Conservation (phyloP, 2,888 invertebrate species). For the Diaphora mendica region DNA sequence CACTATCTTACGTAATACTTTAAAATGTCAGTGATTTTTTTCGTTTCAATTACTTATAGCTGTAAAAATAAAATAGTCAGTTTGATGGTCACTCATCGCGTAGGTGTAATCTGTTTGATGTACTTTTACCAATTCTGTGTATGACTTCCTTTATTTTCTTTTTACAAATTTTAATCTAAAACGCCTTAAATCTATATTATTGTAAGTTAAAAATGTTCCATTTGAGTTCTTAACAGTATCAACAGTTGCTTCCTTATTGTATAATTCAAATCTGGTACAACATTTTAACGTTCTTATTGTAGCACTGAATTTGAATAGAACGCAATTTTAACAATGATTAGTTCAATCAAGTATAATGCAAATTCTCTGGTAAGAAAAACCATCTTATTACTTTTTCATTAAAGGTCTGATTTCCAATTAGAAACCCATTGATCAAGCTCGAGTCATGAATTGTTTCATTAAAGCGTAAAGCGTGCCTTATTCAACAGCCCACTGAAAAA, state of each 20-base stretch:
- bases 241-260: conserved; percentile 16
- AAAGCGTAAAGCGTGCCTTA: conserved; percentile 47
- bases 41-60: conserved; percentile 41
- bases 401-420: conserved; percentile 40
- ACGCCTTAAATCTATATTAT: conserved; percentile 13
- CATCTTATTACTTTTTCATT: conserved; percentile 18
- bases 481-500: conserved; percentile 65
- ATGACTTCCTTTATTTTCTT: conserved; percentile 9
- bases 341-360: conserved; percentile 2
- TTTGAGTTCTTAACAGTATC: conserved; percentile 8
- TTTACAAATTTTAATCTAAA: conserved; percentile 14
- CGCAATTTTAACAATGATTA: conserved; percentile 10
- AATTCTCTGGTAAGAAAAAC: background rate
- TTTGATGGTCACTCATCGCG: conserved; percentile 49
- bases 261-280: background rate
- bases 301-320: conserved; percentile 8
- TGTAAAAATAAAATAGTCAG: conserved; percentile 49
- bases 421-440: conserved; percentile 36
- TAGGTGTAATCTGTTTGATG: conserved; percentile 47
- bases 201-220: conserved; percentile 15
- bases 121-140: conserved; percentile 23
- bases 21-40: conserved; percentile 41
- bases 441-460: conserved; percentile 51
- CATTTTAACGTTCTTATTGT: conserved; percentile 10
- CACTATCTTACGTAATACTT: conserved; percentile 40